Conservation (phyloP, 2,888 invertebrate genomes). For the Artemia sinica region DNA sequence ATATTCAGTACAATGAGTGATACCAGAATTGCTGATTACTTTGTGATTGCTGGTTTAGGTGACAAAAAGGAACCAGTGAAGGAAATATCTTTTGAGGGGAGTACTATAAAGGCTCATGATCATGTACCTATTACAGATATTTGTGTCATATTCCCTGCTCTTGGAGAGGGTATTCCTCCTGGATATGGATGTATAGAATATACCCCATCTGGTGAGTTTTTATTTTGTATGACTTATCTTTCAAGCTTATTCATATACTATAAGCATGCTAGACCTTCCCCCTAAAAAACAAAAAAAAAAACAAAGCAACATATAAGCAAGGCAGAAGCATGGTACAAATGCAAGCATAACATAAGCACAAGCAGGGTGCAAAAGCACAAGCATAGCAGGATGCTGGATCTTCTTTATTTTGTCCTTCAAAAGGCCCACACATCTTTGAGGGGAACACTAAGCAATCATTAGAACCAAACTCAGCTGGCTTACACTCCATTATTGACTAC, state of each 20-base stretch:
- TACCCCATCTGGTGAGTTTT: conserved; percentile 49
- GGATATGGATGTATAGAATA: conserved; percentile 53
- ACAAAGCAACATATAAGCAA: too few species aligned
- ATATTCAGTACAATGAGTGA: conserved; percentile 16
- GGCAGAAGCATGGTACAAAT: too few species aligned
- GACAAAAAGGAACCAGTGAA: conserved; percentile 55
- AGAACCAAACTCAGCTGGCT: too few species aligned
- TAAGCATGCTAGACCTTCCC: not conserved
- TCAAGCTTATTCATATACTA: not conserved
- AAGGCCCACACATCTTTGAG: too few species aligned
- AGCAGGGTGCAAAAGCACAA: too few species aligned
- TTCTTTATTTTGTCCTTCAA: too few species aligned
- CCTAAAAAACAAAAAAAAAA: too few species aligned
- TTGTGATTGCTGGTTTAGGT: conserved; percentile 89
- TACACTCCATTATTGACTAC: too few species aligned
- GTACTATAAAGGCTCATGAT: conserved; percentile 58
- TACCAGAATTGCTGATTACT: conserved; percentile 70
- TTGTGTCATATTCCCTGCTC: conserved; percentile 68
- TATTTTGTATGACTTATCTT: not conserved
- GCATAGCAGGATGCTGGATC: too few species aligned
- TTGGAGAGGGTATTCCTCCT: conserved; percentile 66
- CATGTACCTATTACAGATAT: conserved; percentile 92
- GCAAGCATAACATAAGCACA: too few species aligned
- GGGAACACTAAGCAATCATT: too few species aligned
- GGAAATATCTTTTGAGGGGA: conserved; percentile 53